Conservation (phyloP, 2,888 invertebrate species). For the Muschampia plurimacula region DNA sequence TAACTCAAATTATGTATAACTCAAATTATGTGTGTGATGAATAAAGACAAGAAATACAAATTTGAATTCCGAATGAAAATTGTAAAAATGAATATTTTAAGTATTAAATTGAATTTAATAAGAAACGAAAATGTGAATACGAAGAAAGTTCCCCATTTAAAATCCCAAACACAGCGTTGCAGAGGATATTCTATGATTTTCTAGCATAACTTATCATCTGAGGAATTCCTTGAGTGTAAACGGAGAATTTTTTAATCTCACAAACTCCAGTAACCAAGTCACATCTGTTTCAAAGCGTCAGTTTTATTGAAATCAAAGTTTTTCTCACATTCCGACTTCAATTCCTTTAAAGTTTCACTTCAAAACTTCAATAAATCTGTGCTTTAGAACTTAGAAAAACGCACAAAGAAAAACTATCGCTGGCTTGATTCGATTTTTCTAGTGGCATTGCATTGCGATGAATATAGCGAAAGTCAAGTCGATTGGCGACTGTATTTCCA, state of each 20-base stretch:
- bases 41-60: too few relatives aligned
- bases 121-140: too few relatives aligned
- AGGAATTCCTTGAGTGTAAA: not conserved
- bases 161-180: too few relatives aligned
- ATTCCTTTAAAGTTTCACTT: conserved; percentile 16
- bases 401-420: conserved; percentile 20
- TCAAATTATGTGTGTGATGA: too few relatives aligned
- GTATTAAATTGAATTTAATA: too few relatives aligned
- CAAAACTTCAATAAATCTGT: conserved; percentile 19
- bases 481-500: not conserved
- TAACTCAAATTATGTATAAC: too few relatives aligned
- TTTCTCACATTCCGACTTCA: conserved; percentile 8
- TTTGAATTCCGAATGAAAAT: too few relatives aligned
- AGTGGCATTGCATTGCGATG: conserved; percentile 3
- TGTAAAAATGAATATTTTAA: too few relatives aligned
- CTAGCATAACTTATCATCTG: not conserved
- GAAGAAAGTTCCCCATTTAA: too few relatives aligned
- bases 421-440: conserved; percentile 25
- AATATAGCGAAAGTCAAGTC: conserved; percentile 13
- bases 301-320: conserved; percentile 15
- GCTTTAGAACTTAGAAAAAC: conserved; percentile 6
- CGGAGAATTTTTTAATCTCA: not conserved
- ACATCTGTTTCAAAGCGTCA: conserved; percentile 7
- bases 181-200: not conserved
- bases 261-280: conserved; percentile 8